Base-by-base conservation (phyloP, 92 coral and sea anemone species). In the Epizoanthus illoricatus region DNA sequence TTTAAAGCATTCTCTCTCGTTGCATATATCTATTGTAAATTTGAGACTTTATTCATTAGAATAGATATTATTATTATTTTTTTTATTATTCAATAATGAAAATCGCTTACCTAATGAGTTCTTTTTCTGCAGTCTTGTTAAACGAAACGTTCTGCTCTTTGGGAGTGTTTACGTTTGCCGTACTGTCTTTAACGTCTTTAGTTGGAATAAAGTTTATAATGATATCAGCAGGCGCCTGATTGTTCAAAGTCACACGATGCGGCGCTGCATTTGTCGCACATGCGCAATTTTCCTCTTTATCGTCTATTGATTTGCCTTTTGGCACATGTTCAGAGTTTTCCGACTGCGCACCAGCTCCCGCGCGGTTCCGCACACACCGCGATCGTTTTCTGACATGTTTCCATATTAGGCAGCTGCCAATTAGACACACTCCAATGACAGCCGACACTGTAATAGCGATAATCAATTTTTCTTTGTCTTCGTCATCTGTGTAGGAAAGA, bases 351-450 rank as follows among this genome's bases (percentile, higher is more conserved):
- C 63, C 75, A 20, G 84, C 74, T 49, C 80, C 68, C 52, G 57
- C 88, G 81, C 84, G 80, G 42, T 84, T 74, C 81, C 79, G 76
- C 57, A 80, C 72, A 21, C 68, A 83, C 49, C 88, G 85, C n/a
- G 81, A 72, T 79, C 83, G 88, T 59, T 90, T 88, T 75, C 94
- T 80, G 80, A 86, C 71, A 76, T 79, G 85, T 88, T 85, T 90
- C 97, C 97, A 92, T 12, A 89, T 21, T 33, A 90, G 75, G 84
- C 87, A 75, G 41, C 89, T 93, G 58, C 83, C 90, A 60, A 88
- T 71, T 6, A 91, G 57, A 72, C 92, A 85, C 82, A 85, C 61
- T 49, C 84, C 85, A 5, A 84, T 69, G 57, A 84, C 57, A 68
- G 71, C 81, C 60, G 89, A 86, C 61, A 85, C 55, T 10, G 75